These are phyloP conservation scores for Caenorhabditis sp. DNA, from an alignment of 2,888 invertebrate species.

Conservation along the genomic window DNA sequence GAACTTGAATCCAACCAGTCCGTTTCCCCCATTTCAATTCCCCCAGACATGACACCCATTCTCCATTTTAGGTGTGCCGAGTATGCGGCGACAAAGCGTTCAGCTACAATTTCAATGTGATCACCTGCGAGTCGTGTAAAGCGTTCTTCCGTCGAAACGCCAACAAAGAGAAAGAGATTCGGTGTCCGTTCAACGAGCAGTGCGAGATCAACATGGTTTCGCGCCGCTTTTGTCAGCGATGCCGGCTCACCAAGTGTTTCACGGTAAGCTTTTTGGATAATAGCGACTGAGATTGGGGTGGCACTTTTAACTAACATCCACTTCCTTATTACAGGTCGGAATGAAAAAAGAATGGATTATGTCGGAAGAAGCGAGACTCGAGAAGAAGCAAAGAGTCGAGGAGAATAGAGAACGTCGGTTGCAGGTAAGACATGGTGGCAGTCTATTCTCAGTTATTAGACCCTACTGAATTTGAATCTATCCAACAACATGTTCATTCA, in stretches of 20 bases:
- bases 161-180: conserved; percentile 84
- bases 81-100: conserved; percentile 91
- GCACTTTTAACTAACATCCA: no score
- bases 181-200: conserved; percentile 80
- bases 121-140: conserved; percentile 94
- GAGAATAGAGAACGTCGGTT: conserved; percentile 78
- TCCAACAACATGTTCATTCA: not conserved
- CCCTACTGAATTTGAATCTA: conserved; percentile 23
- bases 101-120: conserved; percentile 83
- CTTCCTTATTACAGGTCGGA: conserved; percentile 70
- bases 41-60: no score
- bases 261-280: no score
- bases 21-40: no score
- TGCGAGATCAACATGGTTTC: conserved; percentile 86
- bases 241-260: conserved; percentile 94
- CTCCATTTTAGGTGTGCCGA: conserved; percentile 88
- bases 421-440: conserved; percentile 10
- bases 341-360: conserved; percentile 83
- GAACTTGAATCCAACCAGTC: no score
- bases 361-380: conserved; percentile 81
- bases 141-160: conserved; percentile 97
- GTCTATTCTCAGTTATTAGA: no score
- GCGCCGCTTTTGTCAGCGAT: conserved; percentile 95
- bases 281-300: no score
- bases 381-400: conserved; percentile 81